A percentile compares a stretch with the other conserved stretches of the same genome.
Conservation (phyloP, 2,888 invertebrate species). For the Eudasyphora cyanicolor region DNA sequence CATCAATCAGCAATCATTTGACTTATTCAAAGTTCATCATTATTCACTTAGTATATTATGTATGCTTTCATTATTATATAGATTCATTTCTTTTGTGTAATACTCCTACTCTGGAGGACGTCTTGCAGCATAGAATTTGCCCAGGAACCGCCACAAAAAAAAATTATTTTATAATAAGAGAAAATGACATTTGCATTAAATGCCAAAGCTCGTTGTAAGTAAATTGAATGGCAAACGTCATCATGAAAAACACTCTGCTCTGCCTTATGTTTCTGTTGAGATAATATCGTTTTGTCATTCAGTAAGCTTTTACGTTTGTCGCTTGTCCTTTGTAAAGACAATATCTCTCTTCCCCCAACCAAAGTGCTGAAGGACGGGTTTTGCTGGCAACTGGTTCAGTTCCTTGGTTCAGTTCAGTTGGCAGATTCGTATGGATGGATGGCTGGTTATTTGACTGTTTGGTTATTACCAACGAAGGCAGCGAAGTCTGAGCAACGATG, state of each 20-base stretch:
- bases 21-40: not conserved
- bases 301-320: constrained; percentile 16
- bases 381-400: not conserved
- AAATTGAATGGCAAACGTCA: constrained; percentile 55
- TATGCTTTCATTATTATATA: not conserved
- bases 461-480: constrained; percentile 35
- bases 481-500: not conserved
- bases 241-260: not conserved
- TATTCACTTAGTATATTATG: not conserved
- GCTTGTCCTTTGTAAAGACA: not conserved
- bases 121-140: not conserved
- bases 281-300: not conserved
- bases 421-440: not conserved
- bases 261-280: constrained; percentile 36
- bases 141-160: not conserved
- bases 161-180: constrained; percentile 18
- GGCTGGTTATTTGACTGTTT: not conserved
- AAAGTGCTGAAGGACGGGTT: not conserved
- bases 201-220: constrained; percentile 31
- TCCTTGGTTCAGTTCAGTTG: not conserved
- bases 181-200: constrained; percentile 47
- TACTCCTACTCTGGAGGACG: not conserved
- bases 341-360: not conserved
- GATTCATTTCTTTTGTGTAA: not conserved
- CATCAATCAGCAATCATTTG: not conserved